Evolutionary conservation across 2,888 invertebrate species (phyloP), one percentile per base, ranked within the genome.

Genomic region (Stenchaetothrips biformis): DNA sequence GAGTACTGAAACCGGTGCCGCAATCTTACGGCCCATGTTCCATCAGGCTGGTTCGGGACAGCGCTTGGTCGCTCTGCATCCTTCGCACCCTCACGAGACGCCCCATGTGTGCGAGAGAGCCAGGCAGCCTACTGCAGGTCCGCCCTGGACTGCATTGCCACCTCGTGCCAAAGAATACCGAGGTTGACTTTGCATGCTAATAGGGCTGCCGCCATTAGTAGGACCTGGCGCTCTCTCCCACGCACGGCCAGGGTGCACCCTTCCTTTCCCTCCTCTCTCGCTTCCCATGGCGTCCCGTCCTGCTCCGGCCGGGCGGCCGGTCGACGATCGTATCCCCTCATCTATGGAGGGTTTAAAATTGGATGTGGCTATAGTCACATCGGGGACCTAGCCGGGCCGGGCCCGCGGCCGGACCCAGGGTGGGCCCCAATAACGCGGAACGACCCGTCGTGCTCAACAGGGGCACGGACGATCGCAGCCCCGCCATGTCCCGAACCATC

Each of bases 331-430:
- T 13, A 53, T 53, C 53, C 53, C 53, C 53, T 74, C 67, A 21
- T 74, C n/a, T 74, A 74, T 74, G 67, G 67, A 21, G 67, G 67
- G 67, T 74, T 74, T 74, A 74, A 74, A 74, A 74, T 21, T 74
- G 67, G 67, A 74, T 74, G 67, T 74, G 67, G 67, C 67, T 74
- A 74, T 74, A 74, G 67, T 74, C 67, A 74, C 67, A 74, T 74
- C 67, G 25, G 67, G 67, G 67, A 74, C 67, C 67, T 25, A 8
- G 25, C 25, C 67, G 67, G 67, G 67, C 21, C 21, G 67, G 67
- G 21, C 21, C 21, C 67, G n/a, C 21, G 67, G 67, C 67, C 21
- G 67, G 67, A 21, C 67, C 37, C 4, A 37, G 7, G 67, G 25
- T 74, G 67, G 25, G 25, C 21, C 67, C 67, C 67, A 74, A 74